A percentile compares a stretch with the other conserved stretches of the same genome.
Evolutionary conservation across 2,797 vertebrate species (phyloP).

Genomic region (Novumbra hubbsi): DNA sequence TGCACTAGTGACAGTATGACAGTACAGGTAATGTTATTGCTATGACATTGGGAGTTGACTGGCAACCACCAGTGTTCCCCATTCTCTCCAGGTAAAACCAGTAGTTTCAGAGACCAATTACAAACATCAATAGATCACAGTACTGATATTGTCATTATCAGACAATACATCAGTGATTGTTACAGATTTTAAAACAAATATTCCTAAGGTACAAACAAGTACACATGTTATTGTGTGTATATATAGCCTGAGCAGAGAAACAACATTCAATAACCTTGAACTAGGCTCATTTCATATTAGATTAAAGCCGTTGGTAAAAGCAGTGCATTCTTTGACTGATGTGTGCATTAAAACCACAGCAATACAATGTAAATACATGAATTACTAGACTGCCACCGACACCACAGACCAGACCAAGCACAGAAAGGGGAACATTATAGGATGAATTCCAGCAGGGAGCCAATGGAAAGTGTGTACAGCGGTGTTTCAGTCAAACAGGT

Average conservation of each 20-base stretch:
- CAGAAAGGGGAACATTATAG: background rate
- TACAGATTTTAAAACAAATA: background rate
- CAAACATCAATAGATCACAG: background rate
- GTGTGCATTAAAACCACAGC: background rate
- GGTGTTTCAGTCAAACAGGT: slow-evolving; percentile 16
- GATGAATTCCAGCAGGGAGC: background rate
- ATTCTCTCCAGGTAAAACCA: background rate
- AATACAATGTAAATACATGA: background rate
- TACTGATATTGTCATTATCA: background rate
- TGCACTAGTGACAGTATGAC: no score
- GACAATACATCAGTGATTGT: background rate
- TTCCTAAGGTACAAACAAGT: background rate
- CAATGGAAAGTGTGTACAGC: background rate
- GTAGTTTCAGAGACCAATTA: no score
- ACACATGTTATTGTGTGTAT: no score
- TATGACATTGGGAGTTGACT: background rate
- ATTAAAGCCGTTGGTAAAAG: background rate
- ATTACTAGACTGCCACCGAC: background rate
- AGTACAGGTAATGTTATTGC: no score
- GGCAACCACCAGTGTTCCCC: background rate
- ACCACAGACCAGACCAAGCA: background rate
- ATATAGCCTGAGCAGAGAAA: background rate
- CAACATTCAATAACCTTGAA: background rate
- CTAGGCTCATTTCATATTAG: background rate
- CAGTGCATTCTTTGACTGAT: background rate